Evolutionary conservation across 2,797 vertebrate species (phyloP), one percentile per base, ranked within the genome.

Genomic region (Gambusia yucatana): DNA sequence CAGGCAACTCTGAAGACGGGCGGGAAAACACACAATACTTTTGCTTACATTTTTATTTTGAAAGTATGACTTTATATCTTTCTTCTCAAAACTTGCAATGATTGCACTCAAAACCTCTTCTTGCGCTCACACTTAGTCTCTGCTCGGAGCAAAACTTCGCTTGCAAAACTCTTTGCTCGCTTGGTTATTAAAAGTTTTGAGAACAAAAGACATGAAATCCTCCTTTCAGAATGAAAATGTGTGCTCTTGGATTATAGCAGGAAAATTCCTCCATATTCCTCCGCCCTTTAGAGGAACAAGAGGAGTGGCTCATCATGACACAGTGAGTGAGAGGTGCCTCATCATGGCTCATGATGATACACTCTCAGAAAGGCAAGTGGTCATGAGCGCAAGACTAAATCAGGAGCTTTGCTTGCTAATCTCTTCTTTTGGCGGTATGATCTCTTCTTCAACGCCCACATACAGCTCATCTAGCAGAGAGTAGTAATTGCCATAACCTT

Each of bases 301-400:
- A 70, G 67, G 43, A 70, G 67, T 70, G 67, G 41, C 67, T 70
- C 22, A 43, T 67, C 17, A 13, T 67, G 36, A 67, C 63, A 67
- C 30, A 59, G 57, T 36, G 10, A 63, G 30, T 36, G 59, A 33
- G 59, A 63, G 4, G 10, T 41, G 20, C 20, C 22, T 41, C 41
- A 43, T 44, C 25, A 13, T 43, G 65, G 13, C 43, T 70, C 28
- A 70, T 13, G 13, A 43, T 73, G 72, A 57, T 22, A 17, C 36
- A 55, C 43, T n/a, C 33, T 41, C n/a, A 50, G 39, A 22, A 22
- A 73, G 33, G 47, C 72, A 30, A 36, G 72, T 1, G 72, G 48
- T 52, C 48, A 55, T 55, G 6, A 16, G 33, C 2, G 20, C 14
- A 47, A 39, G 14, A 73, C 7, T 39, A 36, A 39, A 20, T 36